Base-by-base conservation (phyloP, 1,140 invertebrate genomes). In the Grapholita molesta region DNA sequence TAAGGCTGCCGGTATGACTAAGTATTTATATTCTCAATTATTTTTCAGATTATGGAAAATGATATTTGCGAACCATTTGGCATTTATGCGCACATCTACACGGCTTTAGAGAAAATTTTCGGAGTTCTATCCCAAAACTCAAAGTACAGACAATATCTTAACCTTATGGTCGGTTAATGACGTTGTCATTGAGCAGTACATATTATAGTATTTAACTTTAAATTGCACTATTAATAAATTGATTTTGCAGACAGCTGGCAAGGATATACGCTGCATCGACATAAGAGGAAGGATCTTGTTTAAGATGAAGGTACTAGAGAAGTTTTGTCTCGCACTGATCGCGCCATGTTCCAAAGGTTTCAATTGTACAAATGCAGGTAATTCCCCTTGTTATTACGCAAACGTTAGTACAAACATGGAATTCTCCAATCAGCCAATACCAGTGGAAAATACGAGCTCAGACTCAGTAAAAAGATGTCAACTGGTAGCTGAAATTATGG, bases 51-150 rank as follows among this genome's bases (percentile, higher is more conserved):
- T 4, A 80, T 91, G 82, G 87, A 91, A 74, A 89, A 84, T 66
- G 89, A 91, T 64, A 77, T 88, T 5, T 91, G 86, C 72, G 89
- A 91, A 70, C 89, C 89, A 0, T 91, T 89, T 73, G 89, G 85
- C 21, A 80, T 89, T 61, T 91, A 91, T 69, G 89, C 87, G 32
- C 82, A 89, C 64, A 88, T 91, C 69, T 88, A 89, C 66, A 91
- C 87, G 18, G 86, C 87, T 5, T 64, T 91, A 28, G 89, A 88
- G 70, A 89, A 89, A 80, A 89, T 91, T 73, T 89, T 88, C 81
- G 83, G 70, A 3, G 81, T 78, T 9, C 74, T 91, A 42, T 85
- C 83, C 64, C 84, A 89, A 75, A 89, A 89, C 69, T 74, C 78
- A 4, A 89, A 91, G 66, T 91, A 91, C 66, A 89, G 80, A 67